Evolutionary conservation across 2,888 invertebrate genomes (phyloP), one percentile per base, ranked within the genome.

Genomic region (Isoperla grammatica): DNA sequence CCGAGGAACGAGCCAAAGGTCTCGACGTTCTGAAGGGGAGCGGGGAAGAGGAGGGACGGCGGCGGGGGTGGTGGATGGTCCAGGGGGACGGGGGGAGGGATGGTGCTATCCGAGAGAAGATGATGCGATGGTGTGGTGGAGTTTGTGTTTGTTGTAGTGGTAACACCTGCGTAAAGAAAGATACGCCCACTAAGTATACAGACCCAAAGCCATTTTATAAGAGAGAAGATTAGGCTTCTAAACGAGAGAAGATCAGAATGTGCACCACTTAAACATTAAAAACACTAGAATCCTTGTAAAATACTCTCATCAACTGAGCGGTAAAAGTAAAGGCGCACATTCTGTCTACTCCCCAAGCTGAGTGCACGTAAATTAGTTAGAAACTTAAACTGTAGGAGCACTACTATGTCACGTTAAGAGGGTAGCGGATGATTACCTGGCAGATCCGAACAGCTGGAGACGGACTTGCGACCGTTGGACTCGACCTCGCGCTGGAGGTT

Each of bases 1-100:
- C 90, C 90, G 73, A 89, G 79, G 72, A 85, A 78, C 66, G 84
- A 82, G 76, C 87, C 87, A 79, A 86, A 85, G 69, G 81, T 79
- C 72, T 85, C 85, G 69, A 85, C 84, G 75, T 82, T 84, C 73
- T 83, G 83, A 69, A 83, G 79, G 65, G 80, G 79, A 54, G 79
- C 78, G 59, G 80, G 79, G 68, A 79, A 76, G 63, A 76, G 74
- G 69, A 73, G 71, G 63, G 75, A 74, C 65, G 77, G 74, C 65
- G 73, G 72, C 60, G 72, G 67, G 64, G 67, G 62, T 60, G 63
- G 56, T 57, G 63, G 60, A 46, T 59, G 60, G 56, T 61, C 62
- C 50, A 60, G 63, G 57, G 63, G 60, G 59, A 56, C 59, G 49
- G 64, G 63, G 59, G 58, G 40, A 56, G 60, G 57, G 64, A 58